Percentiles rank a stretch among this genome's conserved stretches.
phyloP scores from a whole-genome alignment of 2,888 invertebrate species.

The Hemicrepidius hirtus region DNA sequence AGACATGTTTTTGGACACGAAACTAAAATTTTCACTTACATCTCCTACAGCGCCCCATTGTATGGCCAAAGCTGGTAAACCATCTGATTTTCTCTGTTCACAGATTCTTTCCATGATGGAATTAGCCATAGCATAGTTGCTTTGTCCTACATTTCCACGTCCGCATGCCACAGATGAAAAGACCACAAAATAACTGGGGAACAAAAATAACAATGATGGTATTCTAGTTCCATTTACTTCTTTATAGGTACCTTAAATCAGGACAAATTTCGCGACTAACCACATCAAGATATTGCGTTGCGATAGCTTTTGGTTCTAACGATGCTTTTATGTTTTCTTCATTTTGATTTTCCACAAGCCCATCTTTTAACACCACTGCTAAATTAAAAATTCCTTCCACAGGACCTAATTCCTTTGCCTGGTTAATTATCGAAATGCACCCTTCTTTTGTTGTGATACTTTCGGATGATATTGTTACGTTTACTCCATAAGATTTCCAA shows the following conservation, averaged over 20 bases:
- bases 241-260: constrained; percentile 67
- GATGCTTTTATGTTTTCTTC: constrained; percentile 80
- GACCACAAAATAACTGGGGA: constrained; percentile 85
- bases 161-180: constrained; percentile 96
- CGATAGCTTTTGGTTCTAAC: constrained; percentile 86
- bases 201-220: too few species aligned
- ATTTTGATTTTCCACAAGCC: constrained; percentile 85
- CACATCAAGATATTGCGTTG: constrained; percentile 85
- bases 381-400: constrained; percentile 93
- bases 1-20: too few species aligned
- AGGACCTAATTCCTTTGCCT: constrained; percentile 79
- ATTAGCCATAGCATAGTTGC: constrained; percentile 93
- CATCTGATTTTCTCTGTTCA: constrained; percentile 81
- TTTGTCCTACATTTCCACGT: constrained; percentile 92
- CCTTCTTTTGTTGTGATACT: constrained; percentile 84
- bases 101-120: constrained; percentile 93
- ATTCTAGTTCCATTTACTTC: not conserved
- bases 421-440: constrained; percentile 80
- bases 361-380: constrained; percentile 87
- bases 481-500: constrained; percentile 83
- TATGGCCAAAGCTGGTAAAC: constrained; percentile 87
- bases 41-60: too few species aligned
- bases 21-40: too few species aligned
- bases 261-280: constrained; percentile 77
- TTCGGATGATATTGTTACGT: constrained; percentile 80